phyloP scores from a whole-genome alignment of 2,113 vertebrate species.

The Dunckerocampus dactyliophorus region DNA sequence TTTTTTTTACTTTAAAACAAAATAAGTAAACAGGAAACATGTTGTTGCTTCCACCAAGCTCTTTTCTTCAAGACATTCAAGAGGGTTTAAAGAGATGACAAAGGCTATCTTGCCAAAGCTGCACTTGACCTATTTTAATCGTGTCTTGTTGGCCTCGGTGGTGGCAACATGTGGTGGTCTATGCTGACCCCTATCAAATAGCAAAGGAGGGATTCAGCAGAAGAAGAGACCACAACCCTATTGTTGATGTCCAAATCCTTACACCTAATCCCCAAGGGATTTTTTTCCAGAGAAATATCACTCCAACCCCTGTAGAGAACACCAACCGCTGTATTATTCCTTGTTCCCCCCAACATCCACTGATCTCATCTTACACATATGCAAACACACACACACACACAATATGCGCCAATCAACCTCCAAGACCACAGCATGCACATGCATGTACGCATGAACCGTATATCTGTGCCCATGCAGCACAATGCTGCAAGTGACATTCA shows the following conservation, averaged over 20 bases:
- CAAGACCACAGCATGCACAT: background rate
- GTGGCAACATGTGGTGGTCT: slow-evolving; percentile 52
- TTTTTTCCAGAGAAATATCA: slow-evolving; percentile 49
- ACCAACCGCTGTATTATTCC: slow-evolving; percentile 20
- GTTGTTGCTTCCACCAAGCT: slow-evolving; percentile 43
- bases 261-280: slow-evolving; percentile 60
- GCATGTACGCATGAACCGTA: background rate
- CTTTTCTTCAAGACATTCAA: slow-evolving; percentile 45
- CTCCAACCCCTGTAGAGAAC: slow-evolving; percentile 36
- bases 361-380: background rate
- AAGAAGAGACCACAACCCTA: slow-evolving; percentile 42
- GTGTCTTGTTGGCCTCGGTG: slow-evolving; percentile 41
- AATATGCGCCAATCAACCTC: slow-evolving; percentile 14
- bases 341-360: background rate
- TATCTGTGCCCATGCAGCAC: no score
- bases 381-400: slow-evolving; percentile 16
- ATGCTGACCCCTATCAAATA: slow-evolving; percentile 57
- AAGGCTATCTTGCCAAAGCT: slow-evolving; percentile 58
- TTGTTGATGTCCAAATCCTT: slow-evolving; percentile 53
- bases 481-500: slow-evolving; percentile 15
- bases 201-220: slow-evolving; percentile 42
- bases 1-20: background rate
- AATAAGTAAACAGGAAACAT: slow-evolving; percentile 3
- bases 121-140: slow-evolving; percentile 70
- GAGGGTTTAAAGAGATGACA: slow-evolving; percentile 48